Conservation (phyloP, 1,140 invertebrate genomes). For the Penaeus vannamei region DNA sequence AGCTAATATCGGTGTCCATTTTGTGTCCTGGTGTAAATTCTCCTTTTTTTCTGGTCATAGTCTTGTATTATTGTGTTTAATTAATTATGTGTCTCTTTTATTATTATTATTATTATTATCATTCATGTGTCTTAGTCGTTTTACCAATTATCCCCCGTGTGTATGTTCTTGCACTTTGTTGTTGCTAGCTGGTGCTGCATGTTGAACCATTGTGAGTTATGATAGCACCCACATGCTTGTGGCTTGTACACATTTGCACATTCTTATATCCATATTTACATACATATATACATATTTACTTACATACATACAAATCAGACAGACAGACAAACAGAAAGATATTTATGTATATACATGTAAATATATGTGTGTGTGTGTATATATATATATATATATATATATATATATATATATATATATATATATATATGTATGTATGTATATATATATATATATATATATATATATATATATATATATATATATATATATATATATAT, state of each 20-base stretch:
- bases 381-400: background rate
- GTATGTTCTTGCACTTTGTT: no score
- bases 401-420: constrained; percentile 9
- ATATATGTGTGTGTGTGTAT: background rate
- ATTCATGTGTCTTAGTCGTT: background rate
- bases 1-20: background rate
- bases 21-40: background rate
- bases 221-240: no score
- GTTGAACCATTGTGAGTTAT: no score
- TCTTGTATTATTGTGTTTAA: no score
- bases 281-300: no score
- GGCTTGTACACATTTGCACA: no score
- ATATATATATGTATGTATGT: background rate
- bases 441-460: background rate
- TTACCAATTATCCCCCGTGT: no score
- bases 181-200: no score
- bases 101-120: background rate
- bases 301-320: no score
- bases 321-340: no score
- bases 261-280: no score
- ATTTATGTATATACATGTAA: no score
- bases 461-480: background rate
- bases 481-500: background rate
- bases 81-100: background rate
- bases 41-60: background rate